Percentiles rank a stretch among this genome's conserved stretches.
Conservation (phyloP, 2,888 invertebrate species). For the Oasisia sp. region DNA sequence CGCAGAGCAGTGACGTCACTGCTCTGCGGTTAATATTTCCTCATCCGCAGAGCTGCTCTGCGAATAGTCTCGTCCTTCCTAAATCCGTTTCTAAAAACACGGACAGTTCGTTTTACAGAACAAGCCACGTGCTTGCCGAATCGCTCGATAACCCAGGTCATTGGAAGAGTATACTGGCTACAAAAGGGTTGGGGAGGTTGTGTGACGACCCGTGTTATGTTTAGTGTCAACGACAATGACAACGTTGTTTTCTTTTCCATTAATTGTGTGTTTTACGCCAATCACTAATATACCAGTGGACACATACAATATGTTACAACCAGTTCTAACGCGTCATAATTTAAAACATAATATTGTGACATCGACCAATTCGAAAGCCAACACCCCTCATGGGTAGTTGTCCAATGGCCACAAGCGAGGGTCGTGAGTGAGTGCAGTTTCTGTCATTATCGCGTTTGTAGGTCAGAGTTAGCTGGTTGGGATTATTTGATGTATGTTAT, state of each 20-base stretch:
- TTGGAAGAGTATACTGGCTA: background rate
- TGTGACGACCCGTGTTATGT: background rate
- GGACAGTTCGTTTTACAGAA: background rate
- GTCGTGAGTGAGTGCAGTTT: background rate
- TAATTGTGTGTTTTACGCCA: background rate
- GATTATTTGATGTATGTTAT: background rate
- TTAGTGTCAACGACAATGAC: no score
- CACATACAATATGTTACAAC: background rate
- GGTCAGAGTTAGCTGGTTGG: background rate
- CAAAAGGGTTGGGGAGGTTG: background rate
- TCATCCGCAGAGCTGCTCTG: no score
- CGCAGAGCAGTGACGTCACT: no score
- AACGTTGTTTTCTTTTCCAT: background rate
- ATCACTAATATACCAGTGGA: background rate
- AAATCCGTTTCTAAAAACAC: no score
- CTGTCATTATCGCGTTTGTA: background rate
- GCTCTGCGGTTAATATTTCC: no score
- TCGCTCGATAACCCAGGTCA: background rate
- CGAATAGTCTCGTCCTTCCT: no score
- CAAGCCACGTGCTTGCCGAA: background rate
- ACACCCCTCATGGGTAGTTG: background rate
- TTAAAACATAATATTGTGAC: background rate
- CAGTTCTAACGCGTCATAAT: background rate
- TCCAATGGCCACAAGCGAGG: background rate
- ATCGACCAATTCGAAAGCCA: background rate